These are phyloP conservation scores for Chelonia mydas DNA, from an alignment of 2,797 vertebrate genomes.

Conservation along the genomic window DNA sequence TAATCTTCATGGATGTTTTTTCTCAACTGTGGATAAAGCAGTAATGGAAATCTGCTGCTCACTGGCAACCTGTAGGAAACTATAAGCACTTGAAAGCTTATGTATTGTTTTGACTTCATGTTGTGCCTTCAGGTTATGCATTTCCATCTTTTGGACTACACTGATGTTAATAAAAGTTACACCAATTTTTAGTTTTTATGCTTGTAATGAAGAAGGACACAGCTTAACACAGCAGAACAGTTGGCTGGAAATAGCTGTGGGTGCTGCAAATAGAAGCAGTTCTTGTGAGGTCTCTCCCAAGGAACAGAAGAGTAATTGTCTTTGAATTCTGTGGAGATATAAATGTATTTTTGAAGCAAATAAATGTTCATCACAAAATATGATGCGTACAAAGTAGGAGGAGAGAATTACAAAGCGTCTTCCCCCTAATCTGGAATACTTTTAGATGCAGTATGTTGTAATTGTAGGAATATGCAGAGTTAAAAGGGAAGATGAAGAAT, in stretches of 20 bases:
- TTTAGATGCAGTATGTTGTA: not conserved
- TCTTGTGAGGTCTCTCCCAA: not conserved
- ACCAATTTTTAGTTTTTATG: conserved; percentile 35
- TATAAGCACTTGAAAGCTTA: accelerated
- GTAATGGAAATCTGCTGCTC: not conserved
- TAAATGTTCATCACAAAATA: not conserved
- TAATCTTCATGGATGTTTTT: not conserved
- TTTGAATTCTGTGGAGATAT: not conserved
- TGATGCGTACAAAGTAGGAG: not conserved
- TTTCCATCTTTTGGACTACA: not conserved
- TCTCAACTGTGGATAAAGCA: not conserved
- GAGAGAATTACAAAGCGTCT: not conserved
- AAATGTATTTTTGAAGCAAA: not conserved
- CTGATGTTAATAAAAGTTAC: conserved; percentile 31
- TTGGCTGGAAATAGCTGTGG: conserved; percentile 46
- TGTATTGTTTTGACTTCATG: conserved; percentile 1
- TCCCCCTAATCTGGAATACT: not conserved
- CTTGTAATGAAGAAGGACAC: conserved; percentile 15
- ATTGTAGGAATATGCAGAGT: not conserved
- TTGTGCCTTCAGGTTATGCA: not conserved
- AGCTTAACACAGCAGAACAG: conserved; percentile 16
- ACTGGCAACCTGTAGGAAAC: not conserved
- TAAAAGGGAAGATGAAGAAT: not conserved
- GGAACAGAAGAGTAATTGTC: not conserved
- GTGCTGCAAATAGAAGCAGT: conserved; percentile 49